These are phyloP conservation scores for Lasioglossum villosulum DNA, from an alignment of 2,888 invertebrate species.

Conservation along the genomic window DNA sequence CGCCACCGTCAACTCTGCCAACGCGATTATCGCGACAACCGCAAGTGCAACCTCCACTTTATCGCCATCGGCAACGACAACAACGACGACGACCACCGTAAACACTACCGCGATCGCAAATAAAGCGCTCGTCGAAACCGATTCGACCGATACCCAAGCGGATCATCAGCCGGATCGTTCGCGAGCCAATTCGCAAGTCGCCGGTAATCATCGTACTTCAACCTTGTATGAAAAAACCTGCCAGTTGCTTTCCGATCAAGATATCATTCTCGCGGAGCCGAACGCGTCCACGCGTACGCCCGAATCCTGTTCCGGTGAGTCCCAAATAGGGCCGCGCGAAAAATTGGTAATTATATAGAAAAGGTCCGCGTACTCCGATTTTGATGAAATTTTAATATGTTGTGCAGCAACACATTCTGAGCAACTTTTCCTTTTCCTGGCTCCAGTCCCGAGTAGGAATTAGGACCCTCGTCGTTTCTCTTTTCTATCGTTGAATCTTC, in stretches of 20 bases:
- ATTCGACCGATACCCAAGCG: conserved; percentile 40
- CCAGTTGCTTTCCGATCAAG: conserved; percentile 79
- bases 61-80: neutral
- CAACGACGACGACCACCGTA: neutral
- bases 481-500: neutral
- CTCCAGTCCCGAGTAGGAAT: too few relatives aligned
- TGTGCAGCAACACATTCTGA: too few relatives aligned
- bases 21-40: neutral
- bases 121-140: neutral
- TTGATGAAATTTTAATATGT: too few relatives aligned
- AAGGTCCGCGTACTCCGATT: too few relatives aligned
- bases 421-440: too few relatives aligned
- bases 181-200: conserved; percentile 1
- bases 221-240: conserved; percentile 80
- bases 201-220: conserved; percentile 62
- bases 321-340: too few relatives aligned
- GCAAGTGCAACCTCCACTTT: neutral
- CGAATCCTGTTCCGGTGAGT: conserved; percentile 83
- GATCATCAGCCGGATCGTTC: neutral
- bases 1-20: neutral
- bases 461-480: too few relatives aligned
- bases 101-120: neutral
- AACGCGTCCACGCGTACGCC: conserved; percentile 83
- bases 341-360: too few relatives aligned
- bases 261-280: conserved; percentile 60